A percentile compares a stretch with the other conserved stretches of the same genome.
Conservation (phyloP, 1,140 invertebrate genomes). For the Gyrodactylus bullatarudis region DNA sequence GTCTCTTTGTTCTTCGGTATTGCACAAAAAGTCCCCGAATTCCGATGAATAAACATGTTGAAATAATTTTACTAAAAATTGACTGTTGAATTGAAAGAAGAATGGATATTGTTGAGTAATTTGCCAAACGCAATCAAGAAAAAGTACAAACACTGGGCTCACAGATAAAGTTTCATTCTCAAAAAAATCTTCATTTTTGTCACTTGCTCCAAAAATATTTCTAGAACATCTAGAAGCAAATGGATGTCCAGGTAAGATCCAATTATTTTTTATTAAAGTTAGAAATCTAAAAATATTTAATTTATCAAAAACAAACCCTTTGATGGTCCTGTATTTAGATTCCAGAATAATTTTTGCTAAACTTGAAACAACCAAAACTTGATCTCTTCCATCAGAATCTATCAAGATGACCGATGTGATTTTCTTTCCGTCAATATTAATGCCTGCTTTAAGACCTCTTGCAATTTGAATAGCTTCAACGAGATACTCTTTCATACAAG, state of each 20-base stretch:
- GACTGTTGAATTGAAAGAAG: constrained; percentile 91
- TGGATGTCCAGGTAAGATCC: not conserved
- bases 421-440: not conserved
- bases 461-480: not conserved
- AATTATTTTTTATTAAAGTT: not conserved
- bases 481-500: not conserved
- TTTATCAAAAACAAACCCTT: too few species aligned
- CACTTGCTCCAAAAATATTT: not conserved
- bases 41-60: constrained; percentile 86
- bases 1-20: constrained; percentile 25
- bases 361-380: not conserved
- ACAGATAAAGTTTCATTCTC: not conserved
- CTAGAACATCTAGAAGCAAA: not conserved
- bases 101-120: constrained; percentile 47
- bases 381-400: not conserved
- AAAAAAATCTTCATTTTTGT: not conserved
- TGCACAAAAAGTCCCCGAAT: constrained; percentile 88
- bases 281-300: too few species aligned
- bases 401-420: too few species aligned
- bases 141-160: constrained; percentile 75
- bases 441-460: not conserved
- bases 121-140: constrained; percentile 96
- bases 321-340: not conserved
- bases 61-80: constrained; percentile 63
- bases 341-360: not conserved